phyloP scores from a whole-genome alignment of 2,797 vertebrate genomes.

The Tauraco hartlaubi region DNA sequence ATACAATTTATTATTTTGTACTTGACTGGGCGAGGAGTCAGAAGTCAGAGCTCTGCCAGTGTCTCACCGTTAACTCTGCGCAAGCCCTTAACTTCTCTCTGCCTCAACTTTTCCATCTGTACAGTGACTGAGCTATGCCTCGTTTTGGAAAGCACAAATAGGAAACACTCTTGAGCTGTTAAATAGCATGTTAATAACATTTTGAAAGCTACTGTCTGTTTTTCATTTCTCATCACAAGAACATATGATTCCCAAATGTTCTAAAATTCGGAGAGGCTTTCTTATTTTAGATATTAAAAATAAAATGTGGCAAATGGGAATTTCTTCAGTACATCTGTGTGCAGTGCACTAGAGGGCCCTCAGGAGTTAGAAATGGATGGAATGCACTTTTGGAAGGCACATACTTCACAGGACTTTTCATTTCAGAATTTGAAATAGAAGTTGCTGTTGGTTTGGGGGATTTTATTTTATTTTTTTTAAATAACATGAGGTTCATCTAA shows the following conservation, averaged over 20 bases:
- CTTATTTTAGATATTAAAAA: not conserved
- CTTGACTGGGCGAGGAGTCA: not conserved
- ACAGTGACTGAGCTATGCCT: not conserved
- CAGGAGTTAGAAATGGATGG: conserved; percentile 69
- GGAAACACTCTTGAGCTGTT: not conserved
- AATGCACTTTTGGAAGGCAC: conserved; percentile 65
- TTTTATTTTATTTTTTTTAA: not conserved
- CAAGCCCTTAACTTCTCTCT: not conserved
- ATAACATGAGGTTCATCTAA: not conserved
- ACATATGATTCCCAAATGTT: not conserved
- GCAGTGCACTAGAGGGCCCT: conserved; percentile 79
- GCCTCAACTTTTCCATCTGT: not conserved
- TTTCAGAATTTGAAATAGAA: conserved; percentile 74
- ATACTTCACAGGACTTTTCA: conserved; percentile 59
- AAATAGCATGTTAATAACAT: not conserved
- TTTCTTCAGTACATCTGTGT: conserved; percentile 32
- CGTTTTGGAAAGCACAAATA: not conserved
- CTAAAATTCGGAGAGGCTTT: not conserved
- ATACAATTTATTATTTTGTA: not conserved
- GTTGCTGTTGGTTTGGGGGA: not conserved
- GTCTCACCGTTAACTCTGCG: not conserved
- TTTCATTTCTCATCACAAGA: not conserved
- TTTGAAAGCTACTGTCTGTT: not conserved
- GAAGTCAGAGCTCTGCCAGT: not conserved
- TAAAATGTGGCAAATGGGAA: not conserved